These are phyloP conservation scores for Arnoldichthys spilopterus DNA, from an alignment of 2,797 vertebrate species.

Conservation along the genomic window DNA sequence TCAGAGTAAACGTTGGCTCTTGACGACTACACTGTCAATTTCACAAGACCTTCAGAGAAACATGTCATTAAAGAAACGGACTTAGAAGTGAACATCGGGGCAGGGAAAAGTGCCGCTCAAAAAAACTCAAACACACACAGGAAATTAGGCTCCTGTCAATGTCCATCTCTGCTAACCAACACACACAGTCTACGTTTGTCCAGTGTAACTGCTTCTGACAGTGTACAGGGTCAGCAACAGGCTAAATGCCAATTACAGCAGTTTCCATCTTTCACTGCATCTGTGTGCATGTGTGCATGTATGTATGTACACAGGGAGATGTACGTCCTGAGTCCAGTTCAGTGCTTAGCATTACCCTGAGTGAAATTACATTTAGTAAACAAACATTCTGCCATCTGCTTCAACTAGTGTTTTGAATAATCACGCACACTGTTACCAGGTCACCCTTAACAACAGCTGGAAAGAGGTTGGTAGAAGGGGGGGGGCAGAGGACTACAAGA, in stretches of 20 bases:
- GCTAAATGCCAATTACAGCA: conserved; percentile 69
- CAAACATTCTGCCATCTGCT: conserved; percentile 62
- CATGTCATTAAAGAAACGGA: conserved; percentile 18
- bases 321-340: conserved; percentile 34
- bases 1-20: conserved; percentile 30
- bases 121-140: conserved; percentile 5
- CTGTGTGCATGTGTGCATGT: background rate
- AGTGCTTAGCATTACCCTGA: conserved; percentile 23
- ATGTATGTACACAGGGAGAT: conserved; percentile 31
- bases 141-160: conserved; percentile 23
- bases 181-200: conserved; percentile 45
- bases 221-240: conserved; percentile 65
- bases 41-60: conserved; percentile 28
- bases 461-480: background rate
- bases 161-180: background rate
- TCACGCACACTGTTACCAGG: conserved; percentile 49
- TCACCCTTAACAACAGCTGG: conserved; percentile 44
- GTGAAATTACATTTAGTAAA: conserved; percentile 58
- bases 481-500: background rate
- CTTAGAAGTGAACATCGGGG: background rate
- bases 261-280: conserved; percentile 58
- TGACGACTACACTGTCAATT: conserved; percentile 13
- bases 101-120: background rate
- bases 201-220: conserved; percentile 47
- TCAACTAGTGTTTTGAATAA: conserved; percentile 44